Evolutionary conservation across 2,888 invertebrate species (phyloP).

Genomic region (Pegoplata infirma): DNA sequence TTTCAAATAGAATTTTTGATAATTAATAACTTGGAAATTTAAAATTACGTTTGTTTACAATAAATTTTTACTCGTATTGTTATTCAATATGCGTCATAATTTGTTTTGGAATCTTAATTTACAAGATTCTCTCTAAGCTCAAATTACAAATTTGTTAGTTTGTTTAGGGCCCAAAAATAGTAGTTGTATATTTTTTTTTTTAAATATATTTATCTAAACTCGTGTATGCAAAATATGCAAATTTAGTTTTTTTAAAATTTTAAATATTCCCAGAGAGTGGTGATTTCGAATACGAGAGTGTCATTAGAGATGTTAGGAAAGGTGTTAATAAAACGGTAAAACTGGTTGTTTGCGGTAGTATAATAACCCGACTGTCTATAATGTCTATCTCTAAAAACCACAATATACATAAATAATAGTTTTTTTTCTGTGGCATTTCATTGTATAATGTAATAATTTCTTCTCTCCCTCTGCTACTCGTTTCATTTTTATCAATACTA

Average conservation of each 20-base stretch:
- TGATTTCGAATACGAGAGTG: background rate
- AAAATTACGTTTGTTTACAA: too few relatives aligned
- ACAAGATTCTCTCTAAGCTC: too few relatives aligned
- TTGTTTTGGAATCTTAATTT: background rate
- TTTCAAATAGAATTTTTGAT: background rate
- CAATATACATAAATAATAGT: constrained; percentile 7
- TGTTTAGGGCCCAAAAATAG: too few relatives aligned
- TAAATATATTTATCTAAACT: background rate
- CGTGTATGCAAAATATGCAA: constrained; percentile 20
- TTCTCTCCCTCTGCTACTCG: background rate
- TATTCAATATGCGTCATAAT: background rate
- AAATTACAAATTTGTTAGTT: background rate
- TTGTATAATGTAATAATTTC: constrained; percentile 25
- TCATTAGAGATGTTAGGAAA: constrained; percentile 10
- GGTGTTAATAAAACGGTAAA: constrained; percentile 47
- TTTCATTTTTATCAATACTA: background rate
- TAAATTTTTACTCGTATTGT: too few relatives aligned
- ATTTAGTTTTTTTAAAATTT: background rate
- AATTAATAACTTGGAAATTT: background rate
- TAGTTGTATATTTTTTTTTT: constrained; percentile 7
- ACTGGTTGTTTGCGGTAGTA: constrained; percentile 24
- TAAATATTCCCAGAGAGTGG: background rate
- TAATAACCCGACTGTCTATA: too few relatives aligned
- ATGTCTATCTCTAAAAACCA: constrained; percentile 13
- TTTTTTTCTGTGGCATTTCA: constrained; percentile 17